phyloP scores from a whole-genome alignment of 2,888 invertebrate species.

The Phengaris alcon region DNA sequence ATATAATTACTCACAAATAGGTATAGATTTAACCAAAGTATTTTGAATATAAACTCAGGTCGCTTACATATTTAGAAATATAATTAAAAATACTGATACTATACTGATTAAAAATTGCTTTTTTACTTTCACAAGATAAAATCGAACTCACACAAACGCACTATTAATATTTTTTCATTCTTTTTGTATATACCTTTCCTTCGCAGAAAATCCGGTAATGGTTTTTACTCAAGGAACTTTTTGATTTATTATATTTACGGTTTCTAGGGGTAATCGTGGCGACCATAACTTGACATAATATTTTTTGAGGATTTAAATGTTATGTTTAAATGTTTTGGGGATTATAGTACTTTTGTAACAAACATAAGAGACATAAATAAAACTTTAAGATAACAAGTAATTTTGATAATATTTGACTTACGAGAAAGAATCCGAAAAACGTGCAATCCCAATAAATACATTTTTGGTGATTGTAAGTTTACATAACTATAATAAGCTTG shows the following conservation, averaged over 20 bases:
- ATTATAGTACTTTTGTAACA: not conserved
- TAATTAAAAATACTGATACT: not conserved
- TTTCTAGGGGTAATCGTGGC: not conserved
- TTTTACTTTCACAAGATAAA: constrained; percentile 1
- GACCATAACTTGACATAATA: not conserved
- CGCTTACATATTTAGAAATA: not conserved
- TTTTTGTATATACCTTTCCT: constrained; percentile 9
- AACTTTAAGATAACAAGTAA: not conserved
- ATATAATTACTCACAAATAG: not conserved
- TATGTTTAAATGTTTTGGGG: no score
- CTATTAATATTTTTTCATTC: not conserved
- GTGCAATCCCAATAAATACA: no score
- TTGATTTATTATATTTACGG: constrained; percentile 18
- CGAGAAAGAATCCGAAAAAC: no score
- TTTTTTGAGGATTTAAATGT: not conserved
- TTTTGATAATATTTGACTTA: not conserved
- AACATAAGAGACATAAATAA: not conserved
- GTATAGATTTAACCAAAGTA: not conserved
- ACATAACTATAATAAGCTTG: no score
- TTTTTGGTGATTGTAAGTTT: no score
- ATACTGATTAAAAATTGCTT: no score
- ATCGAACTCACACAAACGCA: constrained; percentile 3
- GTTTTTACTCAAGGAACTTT: constrained; percentile 19
- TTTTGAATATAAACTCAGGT: not conserved
- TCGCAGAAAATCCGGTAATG: constrained; percentile 16